Evolutionary conservation across 1,140 invertebrate species (phyloP), one percentile per base, ranked within the genome.

Genomic region (Drosophila bipectinata): DNA sequence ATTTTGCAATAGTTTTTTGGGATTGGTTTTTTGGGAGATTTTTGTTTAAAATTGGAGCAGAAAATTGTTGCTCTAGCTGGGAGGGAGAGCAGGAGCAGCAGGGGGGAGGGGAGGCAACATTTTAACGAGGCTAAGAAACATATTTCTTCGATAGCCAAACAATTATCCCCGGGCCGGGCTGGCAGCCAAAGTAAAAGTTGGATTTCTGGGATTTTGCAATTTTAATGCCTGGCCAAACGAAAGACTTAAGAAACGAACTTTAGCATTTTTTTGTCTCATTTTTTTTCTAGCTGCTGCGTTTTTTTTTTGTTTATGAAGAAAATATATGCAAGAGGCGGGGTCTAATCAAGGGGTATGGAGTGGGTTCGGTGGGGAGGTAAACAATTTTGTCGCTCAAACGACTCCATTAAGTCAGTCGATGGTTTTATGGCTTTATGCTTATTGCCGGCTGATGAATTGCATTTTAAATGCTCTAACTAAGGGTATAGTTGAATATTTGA

Each of bases 161-260:
- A 87, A 85, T 85, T 85, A 81, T 81, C 61, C 62, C 6, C 24
- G 26, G 77, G 67, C 14, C 54, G 30, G 18, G 44, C 12, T 10
- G 14, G 14, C 7, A 9, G n/a, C 7, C 51, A 34, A 21, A 21
- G 34, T 47, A 62, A 62, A 44, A 62, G 60, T 62, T 44, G 24
- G 49, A 54, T 62, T 45, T 54, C 49, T 41, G 51, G 26, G 26
- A 54, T 84, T 80, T 77, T 66, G 69, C 73, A 85, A 85, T 44
- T 72, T 73, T 54, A 26, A 59, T 51, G 45, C 68, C 60, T 2
- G 4, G 55, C 53, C 64, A 78, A 87, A 78, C 78, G 59, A 85
- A 87, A 72, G 82, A 87, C 78, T 78, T 85, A 76, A 32, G 82
- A 87, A 81, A 85, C 82, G 71, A 85, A 85, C 82, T 81, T 85